phyloP scores from a whole-genome alignment of 2,888 invertebrate genomes.

The Synergus itoensis region DNA sequence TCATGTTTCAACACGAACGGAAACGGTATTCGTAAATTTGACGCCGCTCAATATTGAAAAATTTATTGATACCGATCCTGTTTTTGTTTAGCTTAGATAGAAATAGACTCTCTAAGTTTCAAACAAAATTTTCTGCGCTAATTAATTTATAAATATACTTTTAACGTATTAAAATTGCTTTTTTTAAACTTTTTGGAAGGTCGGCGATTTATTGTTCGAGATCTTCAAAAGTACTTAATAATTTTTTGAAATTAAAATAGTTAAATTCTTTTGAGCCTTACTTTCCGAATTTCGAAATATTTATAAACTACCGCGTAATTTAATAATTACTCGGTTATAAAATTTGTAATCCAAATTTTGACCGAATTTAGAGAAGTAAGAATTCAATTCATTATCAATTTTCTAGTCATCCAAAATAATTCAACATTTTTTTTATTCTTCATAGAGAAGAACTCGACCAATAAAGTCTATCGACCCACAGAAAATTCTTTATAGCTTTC shows the following conservation, averaged over 20 bases:
- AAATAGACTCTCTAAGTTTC: conserved; percentile 19
- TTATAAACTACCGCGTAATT: neutral
- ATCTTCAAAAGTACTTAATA: conserved; percentile 16
- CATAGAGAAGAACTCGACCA: neutral
- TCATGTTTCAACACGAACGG: conserved; percentile 16
- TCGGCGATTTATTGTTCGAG: conserved; percentile 22
- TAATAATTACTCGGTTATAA: neutral
- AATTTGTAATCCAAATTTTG: neutral
- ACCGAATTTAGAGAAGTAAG: neutral
- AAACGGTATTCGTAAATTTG: conserved; percentile 28
- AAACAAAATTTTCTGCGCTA: conserved; percentile 17
- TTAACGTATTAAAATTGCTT: neutral
- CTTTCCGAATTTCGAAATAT: neutral
- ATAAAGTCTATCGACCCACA: conserved; percentile 19
- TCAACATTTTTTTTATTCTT: neutral
- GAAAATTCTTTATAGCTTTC: conserved; percentile 7
- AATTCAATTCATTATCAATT: neutral
- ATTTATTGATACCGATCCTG: conserved; percentile 31
- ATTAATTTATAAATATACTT: conserved; percentile 13
- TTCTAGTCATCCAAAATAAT: conserved; percentile 20
- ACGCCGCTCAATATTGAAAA: conserved; percentile 27
- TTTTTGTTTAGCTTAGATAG: conserved; percentile 37
- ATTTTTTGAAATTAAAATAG: neutral
- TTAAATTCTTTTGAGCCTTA: neutral
- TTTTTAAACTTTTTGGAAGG: neutral